Percentiles rank a stretch among this genome's conserved stretches.
Evolutionary conservation across 2,113 vertebrate genomes (phyloP).

Genomic region (Oncorhynchus mykiss): DNA sequence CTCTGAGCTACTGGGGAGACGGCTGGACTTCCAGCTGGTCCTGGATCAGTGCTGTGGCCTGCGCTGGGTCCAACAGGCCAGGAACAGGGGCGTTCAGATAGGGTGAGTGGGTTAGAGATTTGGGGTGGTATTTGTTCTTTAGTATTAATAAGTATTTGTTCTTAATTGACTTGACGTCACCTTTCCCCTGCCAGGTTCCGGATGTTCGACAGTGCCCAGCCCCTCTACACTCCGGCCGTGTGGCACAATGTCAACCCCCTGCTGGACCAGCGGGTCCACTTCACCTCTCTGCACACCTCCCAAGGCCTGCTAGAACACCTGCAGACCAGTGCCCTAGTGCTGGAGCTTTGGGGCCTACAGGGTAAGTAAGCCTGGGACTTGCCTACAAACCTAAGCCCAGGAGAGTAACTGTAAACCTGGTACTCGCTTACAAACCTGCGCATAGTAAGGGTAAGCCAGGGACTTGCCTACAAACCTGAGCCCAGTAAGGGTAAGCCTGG

Average conservation of each 20-base stretch:
- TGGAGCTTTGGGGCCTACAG: constrained; percentile 90
- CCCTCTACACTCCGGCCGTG: constrained; percentile 77
- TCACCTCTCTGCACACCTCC: constrained; percentile 74
- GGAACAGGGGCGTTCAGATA: constrained; percentile 79
- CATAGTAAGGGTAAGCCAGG: no score
- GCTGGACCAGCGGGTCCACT: constrained; percentile 78
- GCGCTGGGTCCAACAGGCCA: constrained; percentile 80
- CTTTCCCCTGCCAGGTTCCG: constrained; percentile 71
- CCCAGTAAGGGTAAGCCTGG: neutral
- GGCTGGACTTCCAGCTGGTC: constrained; percentile 82
- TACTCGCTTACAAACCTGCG: no score
- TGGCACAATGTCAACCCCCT: constrained; percentile 82
- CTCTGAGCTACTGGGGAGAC: constrained; percentile 78
- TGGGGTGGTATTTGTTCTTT: neutral
- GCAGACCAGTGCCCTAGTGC: constrained; percentile 83
- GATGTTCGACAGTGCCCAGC: constrained; percentile 75
- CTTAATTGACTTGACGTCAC: neutral
- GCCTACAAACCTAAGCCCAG: neutral
- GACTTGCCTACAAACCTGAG: no score
- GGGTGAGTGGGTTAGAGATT: constrained; percentile 62
- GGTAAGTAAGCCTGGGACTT: constrained; percentile 61
- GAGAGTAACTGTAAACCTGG: no score
- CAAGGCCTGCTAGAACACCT: constrained; percentile 80
- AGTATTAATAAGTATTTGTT: neutral
- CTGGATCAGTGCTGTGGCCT: constrained; percentile 79